Evolutionary conservation across 2,888 invertebrate genomes (phyloP).

Genomic region (Melinaea marsaeus): DNA sequence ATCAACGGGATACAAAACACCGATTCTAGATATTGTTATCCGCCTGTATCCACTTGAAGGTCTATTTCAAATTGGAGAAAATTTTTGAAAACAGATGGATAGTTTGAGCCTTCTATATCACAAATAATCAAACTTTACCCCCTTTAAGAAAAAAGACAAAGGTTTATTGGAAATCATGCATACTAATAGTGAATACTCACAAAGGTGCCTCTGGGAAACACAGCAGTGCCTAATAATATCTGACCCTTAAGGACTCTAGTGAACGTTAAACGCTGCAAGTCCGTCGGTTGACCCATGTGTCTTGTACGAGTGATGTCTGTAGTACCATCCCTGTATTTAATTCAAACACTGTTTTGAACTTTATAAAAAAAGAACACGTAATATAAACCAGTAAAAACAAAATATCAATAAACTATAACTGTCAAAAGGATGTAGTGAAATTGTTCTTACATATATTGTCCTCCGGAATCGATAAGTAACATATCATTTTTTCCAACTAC

Average conservation of each 20-base stretch:
- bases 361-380: not conserved
- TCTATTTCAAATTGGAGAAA: too few species aligned
- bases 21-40: too few species aligned
- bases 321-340: constrained; percentile 83
- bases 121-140: too few species aligned
- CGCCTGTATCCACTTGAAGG: too few species aligned
- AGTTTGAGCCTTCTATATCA: too few species aligned
- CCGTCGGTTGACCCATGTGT: constrained; percentile 84
- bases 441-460: constrained; percentile 80
- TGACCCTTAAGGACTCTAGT: constrained; percentile 94
- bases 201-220: constrained; percentile 83
- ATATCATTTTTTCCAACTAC: constrained; percentile 84
- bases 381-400: not conserved
- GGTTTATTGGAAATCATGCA: too few species aligned
- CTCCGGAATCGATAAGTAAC: constrained; percentile 95
- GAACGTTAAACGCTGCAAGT: constrained; percentile 85
- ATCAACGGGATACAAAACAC: too few species aligned
- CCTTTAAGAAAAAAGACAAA: too few species aligned
- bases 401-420: too few species aligned
- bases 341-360: not conserved
- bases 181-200: constrained; percentile 55
- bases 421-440: not conserved
- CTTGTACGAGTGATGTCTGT: constrained; percentile 94
- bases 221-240: constrained; percentile 82
- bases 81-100: too few species aligned